Evolutionary conservation across 2,113 vertebrate genomes (phyloP), one percentile per base, ranked within the genome.

Genomic region (Aviceda subcristata): DNA sequence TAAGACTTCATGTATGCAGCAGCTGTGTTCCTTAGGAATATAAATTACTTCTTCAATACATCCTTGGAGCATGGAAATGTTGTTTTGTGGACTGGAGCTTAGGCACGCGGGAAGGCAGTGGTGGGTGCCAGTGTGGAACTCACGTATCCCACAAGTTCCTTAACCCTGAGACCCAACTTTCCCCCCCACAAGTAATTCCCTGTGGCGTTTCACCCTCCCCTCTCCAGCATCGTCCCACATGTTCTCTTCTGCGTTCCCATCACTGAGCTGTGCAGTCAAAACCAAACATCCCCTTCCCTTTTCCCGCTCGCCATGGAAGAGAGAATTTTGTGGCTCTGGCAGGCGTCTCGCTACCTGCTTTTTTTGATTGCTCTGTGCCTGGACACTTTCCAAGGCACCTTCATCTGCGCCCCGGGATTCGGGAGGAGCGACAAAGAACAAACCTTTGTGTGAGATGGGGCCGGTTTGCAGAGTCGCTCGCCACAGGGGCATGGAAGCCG

Each of bases 381-480:
- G 95, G 84, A 87, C 0, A 3, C 45, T 94, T 85, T 92, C 91
- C 96, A 90, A 51, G 50, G 59, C 41, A 90, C 93, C 95, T 94
- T 85, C 72, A 79, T 94, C 81, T 93, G 38, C 38, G 0, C 84
- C 86, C 86, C 67, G 84, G 77, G 77, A 96, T 97, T 94, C 77
- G 91, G 86, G 89, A 85, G 92, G 66, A 96, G 84, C 4, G 2
- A 80, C 6, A 78, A 82, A 96, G 84, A 95, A 97, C 55, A 74
- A 92, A 88, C 50, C 84, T 90, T 92, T 96, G 89, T 96, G 89
- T 86, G 94, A 90, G 81, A 92, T 92, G 69, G 96, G 92, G 94
- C 96, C 92, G 77, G 29, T 96, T 91, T 87, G 82, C 80, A 66
- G 77, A 92, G 53, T 62, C 16, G 1, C 36, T 96, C 94, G 87